Percentiles rank a stretch among this genome's conserved stretches.
Conservation (phyloP, 2,797 vertebrate species). For the Botia kubotai region DNA sequence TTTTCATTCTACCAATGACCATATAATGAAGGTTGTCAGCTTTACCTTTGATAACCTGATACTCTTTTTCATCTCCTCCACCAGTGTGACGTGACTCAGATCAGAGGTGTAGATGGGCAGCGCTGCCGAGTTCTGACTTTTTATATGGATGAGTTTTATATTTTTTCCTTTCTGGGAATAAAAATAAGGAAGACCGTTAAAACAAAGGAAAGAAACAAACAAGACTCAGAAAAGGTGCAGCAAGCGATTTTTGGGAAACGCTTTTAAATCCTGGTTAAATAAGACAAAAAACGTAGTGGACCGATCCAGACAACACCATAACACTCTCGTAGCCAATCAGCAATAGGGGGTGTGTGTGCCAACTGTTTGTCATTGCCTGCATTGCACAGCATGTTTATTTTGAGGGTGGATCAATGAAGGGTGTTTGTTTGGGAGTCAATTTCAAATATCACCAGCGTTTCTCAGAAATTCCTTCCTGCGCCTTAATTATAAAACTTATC, state of each 20-base stretch:
- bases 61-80: constrained; percentile 58
- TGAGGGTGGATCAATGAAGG: too few species aligned
- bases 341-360: too few species aligned
- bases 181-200: background rate
- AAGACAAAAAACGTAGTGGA: too few species aligned
- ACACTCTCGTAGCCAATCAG: too few species aligned
- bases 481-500: background rate
- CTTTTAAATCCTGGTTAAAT: too few species aligned
- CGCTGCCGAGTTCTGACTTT: constrained; percentile 85
- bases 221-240: background rate
- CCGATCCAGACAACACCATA: too few species aligned
- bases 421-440: too few species aligned
- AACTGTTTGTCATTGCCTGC: too few species aligned
- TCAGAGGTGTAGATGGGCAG: constrained; percentile 88
- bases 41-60: constrained; percentile 59
- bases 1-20: background rate
- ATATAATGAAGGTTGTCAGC: background rate
- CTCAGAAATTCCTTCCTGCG: too few species aligned
- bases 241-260: too few species aligned
- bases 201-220: background rate
- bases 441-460: too few species aligned
- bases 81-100: constrained; percentile 68
- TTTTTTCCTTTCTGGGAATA: constrained; percentile 83
- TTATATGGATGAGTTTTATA: constrained; percentile 92
- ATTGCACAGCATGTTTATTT: too few species aligned